Evolutionary conservation across 2,113 vertebrate species (phyloP).

Genomic region (Ageneiosus marmoratus): DNA sequence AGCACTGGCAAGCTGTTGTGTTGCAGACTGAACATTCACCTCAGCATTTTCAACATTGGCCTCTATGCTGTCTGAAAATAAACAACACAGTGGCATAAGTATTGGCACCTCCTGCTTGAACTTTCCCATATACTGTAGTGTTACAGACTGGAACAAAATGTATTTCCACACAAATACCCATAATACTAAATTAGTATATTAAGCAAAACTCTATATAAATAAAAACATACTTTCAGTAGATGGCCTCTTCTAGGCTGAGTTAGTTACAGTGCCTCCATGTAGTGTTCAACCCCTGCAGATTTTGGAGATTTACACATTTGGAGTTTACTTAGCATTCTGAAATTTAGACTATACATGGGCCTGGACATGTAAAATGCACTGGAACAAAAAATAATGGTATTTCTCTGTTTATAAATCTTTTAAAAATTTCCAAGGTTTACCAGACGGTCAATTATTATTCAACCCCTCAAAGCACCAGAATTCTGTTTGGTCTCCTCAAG

Average conservation of each 20-base stretch:
- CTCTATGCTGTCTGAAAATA: conserved; percentile 92
- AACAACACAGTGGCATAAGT: conserved; percentile 14
- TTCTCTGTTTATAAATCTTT: too few species aligned
- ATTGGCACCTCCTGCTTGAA: background rate
- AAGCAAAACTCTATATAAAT: background rate
- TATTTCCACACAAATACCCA: background rate
- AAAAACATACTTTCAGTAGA: background rate
- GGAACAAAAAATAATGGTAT: too few species aligned
- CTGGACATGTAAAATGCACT: too few species aligned
- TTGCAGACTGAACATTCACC: conserved; percentile 82
- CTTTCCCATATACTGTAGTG: background rate
- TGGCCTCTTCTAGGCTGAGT: background rate
- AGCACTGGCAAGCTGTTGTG: conserved; percentile 87
- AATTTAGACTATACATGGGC: too few species aligned
- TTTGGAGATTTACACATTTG: too few species aligned
- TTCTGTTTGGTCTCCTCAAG: too few species aligned
- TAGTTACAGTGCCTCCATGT: too few species aligned
- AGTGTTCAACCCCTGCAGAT: too few species aligned
- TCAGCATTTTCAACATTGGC: conserved; percentile 94
- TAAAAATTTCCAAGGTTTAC: too few species aligned
- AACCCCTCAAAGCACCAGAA: too few species aligned
- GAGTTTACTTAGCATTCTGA: too few species aligned
- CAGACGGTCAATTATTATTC: too few species aligned
- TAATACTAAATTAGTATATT: background rate
- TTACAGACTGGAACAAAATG: background rate